Evolutionary conservation across 2,113 vertebrate species (phyloP).

Genomic region (Carassius gibelio): DNA sequence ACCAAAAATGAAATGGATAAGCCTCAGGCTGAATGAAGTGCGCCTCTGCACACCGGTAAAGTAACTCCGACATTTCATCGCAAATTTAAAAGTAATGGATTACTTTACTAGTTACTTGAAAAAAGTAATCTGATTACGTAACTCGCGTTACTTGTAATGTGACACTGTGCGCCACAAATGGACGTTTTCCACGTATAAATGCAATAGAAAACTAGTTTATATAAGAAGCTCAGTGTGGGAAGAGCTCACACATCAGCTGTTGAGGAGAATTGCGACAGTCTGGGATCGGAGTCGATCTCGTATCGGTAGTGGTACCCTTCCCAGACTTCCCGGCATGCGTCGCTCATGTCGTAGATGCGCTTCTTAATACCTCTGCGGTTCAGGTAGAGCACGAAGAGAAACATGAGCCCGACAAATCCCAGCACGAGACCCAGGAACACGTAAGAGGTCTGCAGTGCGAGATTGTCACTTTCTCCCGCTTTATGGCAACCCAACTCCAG

Average conservation of each 20-base stretch:
- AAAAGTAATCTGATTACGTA: neutral
- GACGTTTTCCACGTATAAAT: slow-evolving; percentile 58
- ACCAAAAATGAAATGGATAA: neutral
- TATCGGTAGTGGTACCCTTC: slow-evolving; percentile 81
- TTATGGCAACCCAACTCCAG: slow-evolving; percentile 71
- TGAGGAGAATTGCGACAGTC: slow-evolving; percentile 72
- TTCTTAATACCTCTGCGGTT: slow-evolving; percentile 82
- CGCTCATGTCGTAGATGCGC: slow-evolving; percentile 73
- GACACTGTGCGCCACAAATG: slow-evolving; percentile 55
- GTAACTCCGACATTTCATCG: neutral
- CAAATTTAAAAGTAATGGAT: neutral
- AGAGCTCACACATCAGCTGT: slow-evolving; percentile 67
- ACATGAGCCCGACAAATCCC: slow-evolving; percentile 77
- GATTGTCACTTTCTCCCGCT: slow-evolving; percentile 60
- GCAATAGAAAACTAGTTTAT: slow-evolving; percentile 48
- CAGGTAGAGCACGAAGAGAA: slow-evolving; percentile 82
- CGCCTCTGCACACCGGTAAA: neutral
- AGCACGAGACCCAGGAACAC: slow-evolving; percentile 77
- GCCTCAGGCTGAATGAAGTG: neutral
- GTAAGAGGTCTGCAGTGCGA: slow-evolving; percentile 79
- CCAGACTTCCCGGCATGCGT: slow-evolving; percentile 78
- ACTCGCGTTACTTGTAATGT: too few species aligned
- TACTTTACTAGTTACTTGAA: neutral
- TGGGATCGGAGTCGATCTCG: slow-evolving; percentile 75
- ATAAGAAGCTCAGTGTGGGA: neutral